Percentiles rank a stretch among this genome's conserved stretches.
Conservation (phyloP, 2,113 vertebrate species). For the Limanda limanda region DNA sequence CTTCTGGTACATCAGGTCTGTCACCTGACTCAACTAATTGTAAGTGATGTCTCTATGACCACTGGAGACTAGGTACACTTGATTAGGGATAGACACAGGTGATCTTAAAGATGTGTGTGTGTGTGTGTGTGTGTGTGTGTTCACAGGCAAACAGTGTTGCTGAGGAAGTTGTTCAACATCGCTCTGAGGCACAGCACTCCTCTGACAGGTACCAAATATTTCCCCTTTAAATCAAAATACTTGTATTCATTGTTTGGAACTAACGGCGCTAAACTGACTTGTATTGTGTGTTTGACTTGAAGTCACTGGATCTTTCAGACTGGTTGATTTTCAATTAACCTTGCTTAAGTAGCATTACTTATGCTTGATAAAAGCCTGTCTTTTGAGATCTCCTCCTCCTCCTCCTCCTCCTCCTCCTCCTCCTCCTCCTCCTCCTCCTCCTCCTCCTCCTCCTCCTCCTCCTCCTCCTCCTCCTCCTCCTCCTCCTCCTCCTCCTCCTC, state of each 20-base stretch:
- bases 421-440: constrained; percentile 1
- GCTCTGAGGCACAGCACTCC: constrained; percentile 75
- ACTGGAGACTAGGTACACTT: background rate
- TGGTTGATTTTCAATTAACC: background rate
- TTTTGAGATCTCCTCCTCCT: constrained; percentile 26
- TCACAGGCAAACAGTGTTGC: constrained; percentile 57
- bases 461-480: constrained; percentile 8
- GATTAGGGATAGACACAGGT: background rate
- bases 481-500: constrained; percentile 1
- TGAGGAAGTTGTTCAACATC: constrained; percentile 73
- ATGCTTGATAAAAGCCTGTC: constrained; percentile 18
- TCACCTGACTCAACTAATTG: background rate
- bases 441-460: constrained; percentile 8
- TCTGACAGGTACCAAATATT: constrained; percentile 75
- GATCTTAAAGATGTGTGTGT: background rate
- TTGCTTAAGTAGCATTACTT: constrained; percentile 13
- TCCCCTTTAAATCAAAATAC: background rate
- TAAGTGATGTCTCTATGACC: too few species aligned
- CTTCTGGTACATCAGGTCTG: background rate
- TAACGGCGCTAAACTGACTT: constrained; percentile 33
- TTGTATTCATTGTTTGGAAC: constrained; percentile 5
- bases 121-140: constrained; percentile 50
- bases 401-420: constrained; percentile 2
- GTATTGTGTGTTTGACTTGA: background rate
- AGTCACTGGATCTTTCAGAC: background rate